Evolutionary conservation across 2,113 vertebrate genomes (phyloP).

Genomic region (Empidonax alnorum): DNA sequence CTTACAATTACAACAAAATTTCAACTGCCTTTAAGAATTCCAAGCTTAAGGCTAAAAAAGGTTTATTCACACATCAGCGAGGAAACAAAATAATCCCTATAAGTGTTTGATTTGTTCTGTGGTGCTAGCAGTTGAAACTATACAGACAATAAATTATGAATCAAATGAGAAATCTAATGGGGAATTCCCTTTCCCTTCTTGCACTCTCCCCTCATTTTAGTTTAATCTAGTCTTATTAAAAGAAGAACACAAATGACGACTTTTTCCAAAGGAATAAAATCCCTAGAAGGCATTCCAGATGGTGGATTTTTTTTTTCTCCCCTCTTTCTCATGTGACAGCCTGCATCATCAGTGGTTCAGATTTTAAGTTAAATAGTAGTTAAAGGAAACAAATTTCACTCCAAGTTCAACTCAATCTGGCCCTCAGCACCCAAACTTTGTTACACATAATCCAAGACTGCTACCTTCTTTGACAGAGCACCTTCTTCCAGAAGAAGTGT

Average conservation of each 20-base stretch:
- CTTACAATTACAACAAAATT: neutral
- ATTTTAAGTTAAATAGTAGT: neutral
- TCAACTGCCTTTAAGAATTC: neutral
- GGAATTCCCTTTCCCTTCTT: neutral
- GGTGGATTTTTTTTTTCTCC: neutral
- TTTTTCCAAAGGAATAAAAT: neutral
- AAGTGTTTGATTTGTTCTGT: neutral
- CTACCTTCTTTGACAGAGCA: neutral
- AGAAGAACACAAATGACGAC: neutral
- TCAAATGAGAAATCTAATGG: neutral
- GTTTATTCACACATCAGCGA: neutral
- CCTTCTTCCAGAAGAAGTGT: neutral
- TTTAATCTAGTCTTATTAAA: neutral
- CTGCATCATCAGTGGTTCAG: neutral
- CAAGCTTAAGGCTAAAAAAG: neutral
- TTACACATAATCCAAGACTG: neutral
- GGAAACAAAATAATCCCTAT: neutral
- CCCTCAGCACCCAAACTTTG: neutral
- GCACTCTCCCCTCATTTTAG: neutral
- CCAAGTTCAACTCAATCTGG: neutral
- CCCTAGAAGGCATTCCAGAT: neutral
- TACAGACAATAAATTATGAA: neutral
- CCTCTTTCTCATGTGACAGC: neutral
- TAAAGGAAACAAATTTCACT: neutral
- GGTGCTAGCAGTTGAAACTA: neutral